Conservation (phyloP, 2,888 invertebrate genomes). For the Pseudococcus longispinus region DNA sequence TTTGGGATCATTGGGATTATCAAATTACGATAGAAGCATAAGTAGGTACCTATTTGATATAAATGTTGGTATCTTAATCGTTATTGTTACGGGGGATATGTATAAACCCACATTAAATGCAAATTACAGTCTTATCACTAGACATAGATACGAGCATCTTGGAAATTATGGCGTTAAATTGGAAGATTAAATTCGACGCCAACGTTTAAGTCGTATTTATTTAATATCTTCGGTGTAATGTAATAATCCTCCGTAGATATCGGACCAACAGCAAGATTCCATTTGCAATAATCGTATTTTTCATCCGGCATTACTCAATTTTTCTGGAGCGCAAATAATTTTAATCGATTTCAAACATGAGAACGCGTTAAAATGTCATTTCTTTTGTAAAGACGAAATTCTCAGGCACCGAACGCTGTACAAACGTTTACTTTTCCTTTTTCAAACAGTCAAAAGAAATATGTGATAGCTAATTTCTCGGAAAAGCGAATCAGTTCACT, state of each 20-base stretch:
- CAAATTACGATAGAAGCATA: background rate
- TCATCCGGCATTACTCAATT: background rate
- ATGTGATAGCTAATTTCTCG: conserved; percentile 20
- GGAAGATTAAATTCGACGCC: background rate
- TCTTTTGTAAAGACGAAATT: background rate
- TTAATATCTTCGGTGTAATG: background rate
- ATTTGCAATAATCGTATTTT: background rate
- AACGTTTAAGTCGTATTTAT: background rate
- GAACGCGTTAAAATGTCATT: conserved; percentile 24
- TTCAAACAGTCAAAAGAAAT: conserved; percentile 7
- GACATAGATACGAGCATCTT: background rate
- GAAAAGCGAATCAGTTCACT: conserved; percentile 34
- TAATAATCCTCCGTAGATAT: background rate
- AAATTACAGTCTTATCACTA: background rate
- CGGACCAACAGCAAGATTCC: background rate
- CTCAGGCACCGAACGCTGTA: background rate
- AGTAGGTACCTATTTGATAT: background rate
- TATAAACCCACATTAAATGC: background rate
- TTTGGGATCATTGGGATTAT: too few species aligned
- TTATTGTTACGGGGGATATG: background rate
- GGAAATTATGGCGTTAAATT: background rate
- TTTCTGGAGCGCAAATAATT: conserved; percentile 31
- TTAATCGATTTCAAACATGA: conserved; percentile 28
- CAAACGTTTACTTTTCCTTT: conserved; percentile 31
- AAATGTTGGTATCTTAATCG: background rate